A percentile compares a stretch with the other conserved stretches of the same genome.
phyloP scores from a whole-genome alignment of 2,888 invertebrate genomes.

The Silvanus unidentatus region DNA sequence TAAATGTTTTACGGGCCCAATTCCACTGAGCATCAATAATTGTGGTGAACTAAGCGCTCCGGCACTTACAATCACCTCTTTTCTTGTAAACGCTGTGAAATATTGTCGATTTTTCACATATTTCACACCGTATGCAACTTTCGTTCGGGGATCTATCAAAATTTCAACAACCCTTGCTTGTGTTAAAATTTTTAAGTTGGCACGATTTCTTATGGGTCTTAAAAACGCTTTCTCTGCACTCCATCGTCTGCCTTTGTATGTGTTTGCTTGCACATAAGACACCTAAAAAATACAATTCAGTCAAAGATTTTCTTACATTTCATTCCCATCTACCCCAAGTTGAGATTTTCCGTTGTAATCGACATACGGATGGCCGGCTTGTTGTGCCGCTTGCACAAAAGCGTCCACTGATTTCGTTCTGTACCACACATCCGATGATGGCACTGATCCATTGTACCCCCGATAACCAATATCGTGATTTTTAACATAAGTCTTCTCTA shows the following conservation, averaged over 20 bases:
- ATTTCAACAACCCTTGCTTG: slow-evolving; percentile 58
- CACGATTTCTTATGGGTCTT: slow-evolving; percentile 53
- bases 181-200: slow-evolving; percentile 64
- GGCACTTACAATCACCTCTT: slow-evolving; percentile 79
- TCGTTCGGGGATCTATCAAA: slow-evolving; percentile 57
- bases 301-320: background rate
- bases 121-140: slow-evolving; percentile 63
- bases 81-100: slow-evolving; percentile 53
- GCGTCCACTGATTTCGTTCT: slow-evolving; percentile 49
- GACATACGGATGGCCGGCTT: slow-evolving; percentile 60
- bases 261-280: slow-evolving; percentile 57
- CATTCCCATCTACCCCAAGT: slow-evolving; percentile 48
- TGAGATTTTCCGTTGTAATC: slow-evolving; percentile 64
- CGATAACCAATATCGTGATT: slow-evolving; percentile 37
- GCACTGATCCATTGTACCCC: slow-evolving; percentile 42
- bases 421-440: slow-evolving; percentile 37
- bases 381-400: slow-evolving; percentile 57
- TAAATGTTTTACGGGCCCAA: slow-evolving; percentile 59
- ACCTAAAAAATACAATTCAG: slow-evolving; percentile 21
- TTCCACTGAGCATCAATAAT: slow-evolving; percentile 72
- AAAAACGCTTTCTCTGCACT: slow-evolving; percentile 63
- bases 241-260: slow-evolving; percentile 55
- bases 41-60: slow-evolving; percentile 88
- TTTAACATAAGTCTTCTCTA: slow-evolving; percentile 38
- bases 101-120: slow-evolving; percentile 51